Conservation (phyloP, 2,888 invertebrate genomes). For the Graphium colonna region DNA sequence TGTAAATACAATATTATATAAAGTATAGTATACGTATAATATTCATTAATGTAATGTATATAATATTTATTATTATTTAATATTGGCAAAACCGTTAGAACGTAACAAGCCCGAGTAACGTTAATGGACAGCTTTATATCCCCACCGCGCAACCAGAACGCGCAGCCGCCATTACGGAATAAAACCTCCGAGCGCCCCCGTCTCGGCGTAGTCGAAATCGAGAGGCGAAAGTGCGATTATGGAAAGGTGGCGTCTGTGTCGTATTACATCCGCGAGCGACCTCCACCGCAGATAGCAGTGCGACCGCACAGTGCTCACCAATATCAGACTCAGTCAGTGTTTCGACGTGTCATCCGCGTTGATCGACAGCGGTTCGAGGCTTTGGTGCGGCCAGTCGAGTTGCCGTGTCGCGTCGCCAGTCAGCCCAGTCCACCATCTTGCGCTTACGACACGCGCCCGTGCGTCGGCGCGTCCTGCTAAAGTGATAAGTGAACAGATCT, state of each 20-base stretch:
- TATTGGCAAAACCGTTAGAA: background rate
- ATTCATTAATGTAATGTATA: too few species aligned
- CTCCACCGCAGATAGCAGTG: conserved; percentile 75
- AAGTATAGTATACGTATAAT: too few species aligned
- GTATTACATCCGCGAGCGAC: conserved; percentile 64
- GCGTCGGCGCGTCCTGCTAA: conserved; percentile 44
- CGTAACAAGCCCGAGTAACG: background rate
- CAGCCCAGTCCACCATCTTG: conserved; percentile 61
- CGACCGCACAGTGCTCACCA: conserved; percentile 50
- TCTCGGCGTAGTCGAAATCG: conserved; percentile 76
- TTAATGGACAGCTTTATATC: conserved; percentile 49
- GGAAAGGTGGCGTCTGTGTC: conserved; percentile 74
- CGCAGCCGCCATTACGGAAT: conserved; percentile 68
- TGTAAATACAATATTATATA: too few species aligned
- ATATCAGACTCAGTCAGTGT: conserved; percentile 59
- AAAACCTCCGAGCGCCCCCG: conserved; percentile 58
- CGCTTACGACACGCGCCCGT: conserved; percentile 40
- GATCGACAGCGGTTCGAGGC: conserved; percentile 74
- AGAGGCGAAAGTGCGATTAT: conserved; percentile 75
- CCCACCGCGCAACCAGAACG: conserved; percentile 60
- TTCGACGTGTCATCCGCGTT: conserved; percentile 75
- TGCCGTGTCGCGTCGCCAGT: too few species aligned
- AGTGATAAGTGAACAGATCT: conserved; percentile 59
- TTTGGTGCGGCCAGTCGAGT: conserved; percentile 43
- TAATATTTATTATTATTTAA: background rate